These are phyloP conservation scores for Nasonovia ribisnigri DNA, from an alignment of 2,888 invertebrate species.

Conservation along the genomic window DNA sequence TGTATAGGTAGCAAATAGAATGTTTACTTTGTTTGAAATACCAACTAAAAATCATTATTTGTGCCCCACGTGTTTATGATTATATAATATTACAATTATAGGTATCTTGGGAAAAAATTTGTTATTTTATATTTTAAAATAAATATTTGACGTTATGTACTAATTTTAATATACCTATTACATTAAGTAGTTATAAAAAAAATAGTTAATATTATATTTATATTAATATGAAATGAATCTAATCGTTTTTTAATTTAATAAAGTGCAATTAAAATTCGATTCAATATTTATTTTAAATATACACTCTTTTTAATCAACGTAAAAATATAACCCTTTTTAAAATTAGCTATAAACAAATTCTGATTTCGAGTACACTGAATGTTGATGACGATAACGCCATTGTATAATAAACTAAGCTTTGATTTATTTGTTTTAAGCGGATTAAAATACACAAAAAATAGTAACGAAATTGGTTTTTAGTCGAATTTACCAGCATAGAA, in stretches of 20 bases:
- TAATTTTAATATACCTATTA: neutral
- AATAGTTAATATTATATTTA: neutral
- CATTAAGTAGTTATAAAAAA: neutral
- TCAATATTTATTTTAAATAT: constrained; percentile 53
- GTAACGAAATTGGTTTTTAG: constrained; percentile 34
- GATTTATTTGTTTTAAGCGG: constrained; percentile 54
- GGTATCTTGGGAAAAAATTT: neutral
- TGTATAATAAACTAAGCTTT: constrained; percentile 29
- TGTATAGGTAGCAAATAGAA: neutral
- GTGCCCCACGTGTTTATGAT: neutral
- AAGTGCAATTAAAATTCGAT: constrained; percentile 36
- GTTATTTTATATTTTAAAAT: neutral
- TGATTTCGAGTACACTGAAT: neutral
- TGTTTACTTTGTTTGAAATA: neutral
- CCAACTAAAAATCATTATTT: neutral
- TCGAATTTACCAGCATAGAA: constrained; percentile 15
- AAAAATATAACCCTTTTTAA: constrained; percentile 5
- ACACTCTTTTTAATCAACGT: constrained; percentile 48
- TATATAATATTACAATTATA: neutral
- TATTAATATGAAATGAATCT: neutral
- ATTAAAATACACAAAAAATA: constrained; percentile 36
- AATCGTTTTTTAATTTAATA: constrained; percentile 35
- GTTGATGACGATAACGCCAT: constrained; percentile 27
- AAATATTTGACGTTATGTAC: neutral
- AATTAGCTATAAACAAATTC: constrained; percentile 40